Evolutionary conservation across 1,140 invertebrate genomes (phyloP), one percentile per base, ranked within the genome.

Genomic region (Drosophila nigromelanica): DNA sequence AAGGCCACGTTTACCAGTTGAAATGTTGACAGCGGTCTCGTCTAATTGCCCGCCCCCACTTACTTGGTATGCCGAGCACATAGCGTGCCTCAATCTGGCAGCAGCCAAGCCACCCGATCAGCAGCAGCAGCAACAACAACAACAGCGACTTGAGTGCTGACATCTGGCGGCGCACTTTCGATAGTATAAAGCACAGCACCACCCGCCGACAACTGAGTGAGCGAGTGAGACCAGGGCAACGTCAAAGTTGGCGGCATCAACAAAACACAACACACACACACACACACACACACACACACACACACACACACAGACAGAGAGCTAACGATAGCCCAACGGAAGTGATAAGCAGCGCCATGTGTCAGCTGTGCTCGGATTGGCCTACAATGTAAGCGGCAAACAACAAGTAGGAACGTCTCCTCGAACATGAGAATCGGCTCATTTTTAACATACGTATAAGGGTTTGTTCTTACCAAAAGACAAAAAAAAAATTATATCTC

Each of bases 141-240:
- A 80, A 30, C 66, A 67, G 24, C 30, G 64, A 48, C 43, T 68
- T 73, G 33, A 62, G 47, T 69, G 64, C 43, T 60, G 76, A 62
- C 82, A 87, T 87, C 59, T 82, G 42, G 47, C 71, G 42, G 55
- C 21, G 45, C 58, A 40, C n/a, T 24, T 47, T 47, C 15, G 55
- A 45, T 58, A 45, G 11, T 27, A 40, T 35, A 30, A 30, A 30
- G 27, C 51, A 40, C 42, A 48, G 30, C 54, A 39, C 50, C 21
- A 73, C 71, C 40, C 52, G 51, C 70, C 39, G 62, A 59, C 72
- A 83, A 85, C 76, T 76, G 73, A 83, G 69, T 77, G 61, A 73
- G 75, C 61, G 52, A 67, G 51, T 62, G 56, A 50, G 39, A n/a
- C 15, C 43, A 48, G 58, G 35, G 27, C 55, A 30, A 27, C 43